These are phyloP conservation scores for Elaphurus davidianus DNA, from an alignment of 2,113 vertebrate genomes.

Conservation along the genomic window DNA sequence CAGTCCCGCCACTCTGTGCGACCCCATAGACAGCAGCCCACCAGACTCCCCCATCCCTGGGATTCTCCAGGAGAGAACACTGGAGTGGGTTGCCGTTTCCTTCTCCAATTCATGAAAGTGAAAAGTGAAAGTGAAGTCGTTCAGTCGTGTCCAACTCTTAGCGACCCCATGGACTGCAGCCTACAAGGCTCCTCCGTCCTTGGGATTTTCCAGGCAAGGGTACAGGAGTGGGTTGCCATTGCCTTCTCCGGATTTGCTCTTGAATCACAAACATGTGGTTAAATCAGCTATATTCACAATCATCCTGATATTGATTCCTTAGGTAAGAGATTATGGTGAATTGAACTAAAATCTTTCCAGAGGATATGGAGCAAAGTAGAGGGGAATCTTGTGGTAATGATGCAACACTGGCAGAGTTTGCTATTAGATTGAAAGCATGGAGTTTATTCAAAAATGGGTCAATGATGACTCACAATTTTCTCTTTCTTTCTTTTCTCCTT, in stretches of 20 bases:
- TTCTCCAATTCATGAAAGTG: too few species aligned
- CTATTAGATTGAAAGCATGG: not conserved
- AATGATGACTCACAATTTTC: not conserved
- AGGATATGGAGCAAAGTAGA: not conserved
- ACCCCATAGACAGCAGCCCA: too few species aligned
- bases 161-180: too few species aligned
- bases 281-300: not conserved
- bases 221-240: too few species aligned
- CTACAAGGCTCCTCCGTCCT: too few species aligned
- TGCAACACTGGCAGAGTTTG: not conserved
- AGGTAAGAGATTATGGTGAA: not conserved
- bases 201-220: too few species aligned
- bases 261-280: not conserved
- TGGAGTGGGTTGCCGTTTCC: too few species aligned
- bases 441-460: not conserved
- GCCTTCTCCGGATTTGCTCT: not conserved
- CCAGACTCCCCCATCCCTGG: too few species aligned
- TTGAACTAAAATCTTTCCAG: not conserved
- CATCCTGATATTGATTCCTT: not conserved
- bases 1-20: too few species aligned
- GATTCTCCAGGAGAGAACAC: too few species aligned
- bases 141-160: too few species aligned
- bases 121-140: too few species aligned
- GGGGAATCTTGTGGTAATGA: fast-evolving
- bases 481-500: not conserved